Evolutionary conservation across 2,888 invertebrate genomes (phyloP), one percentile per base, ranked within the genome.

Genomic region (Pyrgus malvae): DNA sequence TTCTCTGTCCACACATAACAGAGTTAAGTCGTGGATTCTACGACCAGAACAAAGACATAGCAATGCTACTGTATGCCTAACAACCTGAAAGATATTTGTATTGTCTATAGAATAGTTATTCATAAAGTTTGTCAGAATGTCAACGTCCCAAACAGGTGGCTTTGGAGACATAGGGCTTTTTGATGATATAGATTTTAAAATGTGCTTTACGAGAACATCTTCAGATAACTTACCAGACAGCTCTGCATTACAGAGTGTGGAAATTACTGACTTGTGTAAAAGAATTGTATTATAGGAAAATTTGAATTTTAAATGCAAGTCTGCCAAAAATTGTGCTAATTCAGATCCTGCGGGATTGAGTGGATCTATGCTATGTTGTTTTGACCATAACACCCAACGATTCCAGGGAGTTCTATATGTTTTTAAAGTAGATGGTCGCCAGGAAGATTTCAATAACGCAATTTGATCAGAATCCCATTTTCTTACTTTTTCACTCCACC

Each of bases 241-340:
- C 1, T 60, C 50, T 5, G 51, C 16, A 16, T 58, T 56, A 46
- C 61, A 61, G 2, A 61, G 41, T 1, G 63, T 63, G 3, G 61
- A 53, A 1, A 63, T 48, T 1, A 56, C n/a, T n/a, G n/a, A n/a
- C n/a, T n/a, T n/a, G n/a, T n/a, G n/a, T n/a, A n/a, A n/a, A n/a
- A n/a, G n/a, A 17, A 62, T 57, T 3, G 64, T 59, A n/a, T 48
- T 61, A 9, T 61, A 58, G 7, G 59, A 53, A 23, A 60, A 44
- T 9, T 56, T 61, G n/a, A n/a, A n/a, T 4, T 38, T 49, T 11
- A 53, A 11, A 45, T 48, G 29, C 3, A 63, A 38, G 19, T 61
- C 59, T 37, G 33, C 1, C n/a, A 57, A 27, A 37, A 49, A 57
- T 27, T 35, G 17, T 3, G 56, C 56, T 29, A 58, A n/a, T 5